Base-by-base conservation (phyloP, 2,797 vertebrate species). In the Thunnus albacares region DNA sequence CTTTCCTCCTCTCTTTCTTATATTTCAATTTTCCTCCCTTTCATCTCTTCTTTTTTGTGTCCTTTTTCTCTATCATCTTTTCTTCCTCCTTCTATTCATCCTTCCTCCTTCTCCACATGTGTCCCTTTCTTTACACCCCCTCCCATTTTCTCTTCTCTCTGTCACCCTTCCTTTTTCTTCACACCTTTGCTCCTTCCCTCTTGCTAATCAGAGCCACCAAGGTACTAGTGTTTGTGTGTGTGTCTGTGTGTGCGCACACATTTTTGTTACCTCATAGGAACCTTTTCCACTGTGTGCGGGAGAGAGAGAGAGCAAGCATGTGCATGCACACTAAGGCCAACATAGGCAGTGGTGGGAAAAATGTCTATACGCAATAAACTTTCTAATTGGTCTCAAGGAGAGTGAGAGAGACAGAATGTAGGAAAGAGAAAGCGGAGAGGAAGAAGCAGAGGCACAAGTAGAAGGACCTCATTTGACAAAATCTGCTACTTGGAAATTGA, bases 331-430 rank as follows among this genome's bases (percentile, higher is more conserved):
- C 51, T 38, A 49, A 49, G 49, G 53, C 38, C 62, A 81, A 52
- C 60, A 56, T 68, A 82, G 53, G 67, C 60, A 68, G 52, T 47
- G 57, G 45, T 67, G 63, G 35, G 67, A 12, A 26, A 77, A 79
- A 79, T 69, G 52, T 80, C 60, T 77, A 26, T 61, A 70, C 33
- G n/a, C 73, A 65, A 77, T 88, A 83, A 86, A 86, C 72, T 84
- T 45, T 81, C 72, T 90, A 88, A 89, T 89, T 91, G 85, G 88
- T 90, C 85, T 84, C 84, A 77, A 67, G 71, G 85, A 87, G 83
- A 79, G 83, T 11, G 38, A 52, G 52, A 51, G 45, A 72, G 15
- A 26, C 58, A 63, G n/a, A 69, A 47, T 63, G 49, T 17, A 10
- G 4, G 43, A 20, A 22, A 43, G 9, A 13, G 1, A 13, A 33